Base-by-base conservation (phyloP, 2,797 vertebrate genomes). In the Mastacembelus armatus region DNA sequence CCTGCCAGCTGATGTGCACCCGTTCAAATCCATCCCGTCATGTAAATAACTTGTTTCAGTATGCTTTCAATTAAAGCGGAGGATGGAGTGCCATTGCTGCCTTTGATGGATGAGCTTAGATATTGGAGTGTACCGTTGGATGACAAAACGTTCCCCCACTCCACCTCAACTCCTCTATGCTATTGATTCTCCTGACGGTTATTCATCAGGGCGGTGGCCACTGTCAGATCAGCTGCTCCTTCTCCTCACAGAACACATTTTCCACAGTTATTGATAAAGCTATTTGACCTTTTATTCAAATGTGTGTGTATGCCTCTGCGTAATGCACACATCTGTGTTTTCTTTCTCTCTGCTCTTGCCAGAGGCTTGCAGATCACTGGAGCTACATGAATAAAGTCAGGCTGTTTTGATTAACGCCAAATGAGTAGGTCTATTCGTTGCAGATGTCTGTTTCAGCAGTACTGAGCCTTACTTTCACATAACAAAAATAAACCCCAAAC, bases 1-100 rank as follows among this genome's bases (percentile, higher is more conserved):
- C 75, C 87, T 87, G 81, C 87, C 86, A 83, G 84, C 86, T 82
- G 87, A 92, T 79, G 80, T 54, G 83, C 83, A 71, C 62, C 68
- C 80, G 74, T 79, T 87, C 81, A 91, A 90, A 92, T 91, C 86
- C 88, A 84, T 90, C 90, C 92, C 88, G 91, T 91, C 91, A 93
- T 93, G 93, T 94, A 93, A 94, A 94, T 94, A 93, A 93, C 91
- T 93, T 92, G 91, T 92, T 91, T 92, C 92, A 74, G 88, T 91
- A 89, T 93, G 91, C 92, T 92, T 93, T 93, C 92, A 93, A 93
- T 94, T 94, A 93, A 92, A 91, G 86, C 75, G 48, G 85, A 92
- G 88, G 88, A 89, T 81, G 75, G 85, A 87, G 89, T 85, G 85
- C 88, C 84, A 89, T 92, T 90, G 88, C 80, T 78, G 88, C 78